Evolutionary conservation across 1,140 invertebrate species (phyloP).

Genomic region (Onthophagus taurus): DNA sequence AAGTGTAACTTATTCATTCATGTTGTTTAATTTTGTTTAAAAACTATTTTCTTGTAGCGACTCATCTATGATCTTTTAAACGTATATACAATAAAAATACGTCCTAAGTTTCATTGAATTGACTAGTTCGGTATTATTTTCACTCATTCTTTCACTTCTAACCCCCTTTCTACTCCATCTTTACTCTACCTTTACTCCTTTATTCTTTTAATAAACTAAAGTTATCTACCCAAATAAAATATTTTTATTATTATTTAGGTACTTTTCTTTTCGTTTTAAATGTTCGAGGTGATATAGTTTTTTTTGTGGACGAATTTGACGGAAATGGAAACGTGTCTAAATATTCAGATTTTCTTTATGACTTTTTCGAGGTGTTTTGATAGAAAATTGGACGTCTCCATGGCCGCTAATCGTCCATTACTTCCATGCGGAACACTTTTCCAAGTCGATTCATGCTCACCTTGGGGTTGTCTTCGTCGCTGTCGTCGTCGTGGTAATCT

Average conservation of each 20-base stretch:
- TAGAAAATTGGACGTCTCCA: constrained; percentile 19
- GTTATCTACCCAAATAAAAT: no score
- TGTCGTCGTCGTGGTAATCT: constrained; percentile 37
- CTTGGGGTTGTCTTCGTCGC: constrained; percentile 36
- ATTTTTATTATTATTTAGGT: constrained; percentile 5
- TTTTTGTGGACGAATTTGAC: not conserved
- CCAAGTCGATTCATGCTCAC: constrained; percentile 30
- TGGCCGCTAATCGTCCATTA: constrained; percentile 35
- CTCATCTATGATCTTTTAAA: no score
- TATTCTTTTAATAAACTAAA: no score
- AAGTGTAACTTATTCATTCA: no score
- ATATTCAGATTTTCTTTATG: constrained; percentile 5
- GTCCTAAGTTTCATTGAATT: no score
- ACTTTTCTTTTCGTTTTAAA: not conserved
- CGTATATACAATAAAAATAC: no score
- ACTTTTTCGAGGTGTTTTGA: not conserved
- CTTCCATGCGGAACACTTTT: constrained; percentile 42
- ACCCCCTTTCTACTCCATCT: no score
- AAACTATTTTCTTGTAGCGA: no score
- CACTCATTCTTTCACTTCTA: no score
- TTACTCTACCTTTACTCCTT: no score
- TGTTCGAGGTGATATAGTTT: not conserved
- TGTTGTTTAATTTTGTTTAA: no score
- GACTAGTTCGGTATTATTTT: no score
- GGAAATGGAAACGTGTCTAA: not conserved